Base-by-base conservation (phyloP, 2,113 vertebrate species). In the Ophiodon elongatus region DNA sequence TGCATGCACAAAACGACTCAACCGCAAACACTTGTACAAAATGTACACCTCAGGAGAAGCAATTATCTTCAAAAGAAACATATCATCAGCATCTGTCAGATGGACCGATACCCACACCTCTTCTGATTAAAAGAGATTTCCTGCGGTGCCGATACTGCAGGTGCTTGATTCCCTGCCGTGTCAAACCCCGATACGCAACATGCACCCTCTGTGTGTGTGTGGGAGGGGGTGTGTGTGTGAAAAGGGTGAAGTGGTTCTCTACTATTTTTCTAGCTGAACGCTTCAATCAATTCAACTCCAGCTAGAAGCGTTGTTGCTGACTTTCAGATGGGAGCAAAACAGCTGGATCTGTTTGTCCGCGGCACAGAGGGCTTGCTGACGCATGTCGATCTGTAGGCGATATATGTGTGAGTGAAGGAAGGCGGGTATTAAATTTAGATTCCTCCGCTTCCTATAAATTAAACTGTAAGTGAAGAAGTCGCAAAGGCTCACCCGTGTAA, bases 51-150 rank as follows among this genome's bases (percentile, higher is more conserved):
- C 66, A 62, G 15, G 23, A 62, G 19, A n/a, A 47, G 50, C 65
- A 63, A 15, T 59, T 33, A 39, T 60, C 25, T 64, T 57, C 31
- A 78, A 35, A 65, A 73, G 37, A 21, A 2, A 23, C 56, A 6
- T 1, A 15, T 62, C 33, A 47, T 29, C 27, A 14, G 17, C 8
- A 37, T 73, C 54, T 69, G 62, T 50, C 13, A 73, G 23, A 68
- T 14, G 39, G 23, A 63, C 59, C 23, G 23, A 33, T 9, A 50
- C 19, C 31, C 41, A 85, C 79, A 71, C n/a, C 72, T 57, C 62
- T 85, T 86, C 80, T 88, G 86, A 91, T 88, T 84, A 84, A 68
- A 88, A 41, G 21, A 52, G 79, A 69, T 67, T 65, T 78, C 86
- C 84, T 75, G 73, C 82, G 6, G 84, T 47, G 82, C 39, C 19